Evolutionary conservation across 1,140 invertebrate genomes (phyloP), one percentile per base, ranked within the genome.

Genomic region (Drosophila kepulauana): DNA sequence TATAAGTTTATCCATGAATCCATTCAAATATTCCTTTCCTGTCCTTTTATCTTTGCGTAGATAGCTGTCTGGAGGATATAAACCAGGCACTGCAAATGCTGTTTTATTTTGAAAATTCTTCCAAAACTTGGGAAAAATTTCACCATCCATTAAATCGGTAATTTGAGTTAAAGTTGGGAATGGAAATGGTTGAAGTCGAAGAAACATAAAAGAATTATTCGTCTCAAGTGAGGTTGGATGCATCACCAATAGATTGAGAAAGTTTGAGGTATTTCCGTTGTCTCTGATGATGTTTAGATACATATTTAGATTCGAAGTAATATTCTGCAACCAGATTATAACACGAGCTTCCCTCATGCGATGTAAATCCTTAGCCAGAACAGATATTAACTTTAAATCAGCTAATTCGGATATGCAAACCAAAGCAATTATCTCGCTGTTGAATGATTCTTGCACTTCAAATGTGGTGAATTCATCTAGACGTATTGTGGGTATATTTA

Each of bases 181-280:
- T n/a, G 58, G 48, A 54, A 70, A 70, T 10, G 58, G 58, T 10
- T 62, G 45, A 25, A 70, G 20, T 2, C 57, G 57, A 62, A n/a
- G n/a, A n/a, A n/a, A n/a, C n/a, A 20, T 15, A 4, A 30, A 11
- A 15, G 65, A 8, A 25, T 1, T 45, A 7, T 38, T 11, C n/a
- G n/a, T n/a, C n/a, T n/a, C n/a, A 0, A 3, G 1, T 16, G 16
- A 16, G 20, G 3, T 13, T 41, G 16, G 51, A 10, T 52, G 8
- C 0, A 68, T 1, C 5, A 69, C 38, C 11, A 69, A 3, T 11
- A 69, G 33, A 20, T 43, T 61, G 8, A 54, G 1, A 8, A 41
- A 61, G 10, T 25, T 25, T 5, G 30, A n/a, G 0, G 7, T 13
- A n/a, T 15, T 28, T 3, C 48, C 35, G 1, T 45, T 25, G 1